These are phyloP conservation scores for Linyphia triangularis DNA, from an alignment of 2,888 invertebrate species.

Conservation along the genomic window DNA sequence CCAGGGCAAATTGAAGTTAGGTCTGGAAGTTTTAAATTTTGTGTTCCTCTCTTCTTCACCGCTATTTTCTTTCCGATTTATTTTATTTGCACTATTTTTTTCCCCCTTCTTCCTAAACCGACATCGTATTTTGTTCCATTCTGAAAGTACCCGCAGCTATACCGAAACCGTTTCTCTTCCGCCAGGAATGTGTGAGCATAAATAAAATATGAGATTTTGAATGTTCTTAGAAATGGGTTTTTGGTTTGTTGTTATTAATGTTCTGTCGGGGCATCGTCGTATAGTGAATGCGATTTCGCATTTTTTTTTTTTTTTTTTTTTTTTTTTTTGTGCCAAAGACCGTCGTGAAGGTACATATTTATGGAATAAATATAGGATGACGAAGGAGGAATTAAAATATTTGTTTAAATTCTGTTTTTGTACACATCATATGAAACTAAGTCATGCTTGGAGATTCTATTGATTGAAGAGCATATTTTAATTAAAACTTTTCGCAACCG, in stretches of 20 bases:
- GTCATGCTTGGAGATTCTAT: no score
- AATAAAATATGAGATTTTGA: constrained; percentile 62
- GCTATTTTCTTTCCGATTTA: constrained; percentile 25
- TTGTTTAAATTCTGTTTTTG: no score
- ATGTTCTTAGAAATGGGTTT: neutral
- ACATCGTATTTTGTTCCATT: constrained; percentile 1
- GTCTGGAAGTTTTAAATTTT: constrained; percentile 31
- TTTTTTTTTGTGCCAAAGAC: neutral
- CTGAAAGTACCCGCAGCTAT: constrained; percentile 26
- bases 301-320: neutral
- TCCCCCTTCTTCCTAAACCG: neutral
- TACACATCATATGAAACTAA: no score
- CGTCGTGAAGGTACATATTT: neutral
- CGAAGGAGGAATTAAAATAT: no score
- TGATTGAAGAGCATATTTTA: no score
- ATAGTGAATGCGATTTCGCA: neutral
- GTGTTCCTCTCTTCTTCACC: neutral
- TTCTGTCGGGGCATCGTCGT: neutral
- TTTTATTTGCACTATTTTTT: constrained; percentile 41
- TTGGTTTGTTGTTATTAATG: neutral
- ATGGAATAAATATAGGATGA: no score
- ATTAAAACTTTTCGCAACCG: no score
- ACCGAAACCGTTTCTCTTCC: neutral
- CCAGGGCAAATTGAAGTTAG: constrained; percentile 23
- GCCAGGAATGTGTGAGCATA: constrained; percentile 46